A percentile compares a stretch with the other conserved stretches of the same genome.
These are phyloP conservation scores for Zeus faber DNA, from an alignment of 2,113 vertebrate genomes.

Conservation along the genomic window DNA sequence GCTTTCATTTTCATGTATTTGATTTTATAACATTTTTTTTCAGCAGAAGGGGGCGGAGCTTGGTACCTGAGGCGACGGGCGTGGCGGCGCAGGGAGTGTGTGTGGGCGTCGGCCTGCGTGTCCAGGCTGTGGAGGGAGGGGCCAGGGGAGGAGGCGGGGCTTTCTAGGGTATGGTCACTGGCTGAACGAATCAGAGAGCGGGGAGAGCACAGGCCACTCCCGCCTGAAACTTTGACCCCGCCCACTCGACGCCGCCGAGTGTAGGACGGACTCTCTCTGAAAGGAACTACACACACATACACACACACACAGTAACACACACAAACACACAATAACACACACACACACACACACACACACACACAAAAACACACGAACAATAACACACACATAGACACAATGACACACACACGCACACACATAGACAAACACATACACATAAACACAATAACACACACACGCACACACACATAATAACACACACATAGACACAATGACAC, in stretches of 20 bases:
- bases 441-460: background rate
- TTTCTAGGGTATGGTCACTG: constrained; percentile 92
- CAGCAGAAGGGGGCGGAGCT: background rate
- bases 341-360: background rate
- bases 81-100: constrained; percentile 66
- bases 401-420: background rate
- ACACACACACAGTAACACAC: constrained; percentile 18
- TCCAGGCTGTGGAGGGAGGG: constrained; percentile 91
- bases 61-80: constrained; percentile 69
- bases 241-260: constrained; percentile 80
- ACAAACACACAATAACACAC: constrained; percentile 8
- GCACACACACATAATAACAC: constrained; percentile 16
- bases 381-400: constrained; percentile 10
- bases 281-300: constrained; percentile 81
- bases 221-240: constrained; percentile 57
- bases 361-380: too few relatives aligned
- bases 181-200: constrained; percentile 91
- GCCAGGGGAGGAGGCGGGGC: constrained; percentile 84
- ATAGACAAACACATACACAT: constrained; percentile 7
- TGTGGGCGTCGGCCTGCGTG: constrained; percentile 67
- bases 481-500: constrained; percentile 27
- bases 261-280: constrained; percentile 94
- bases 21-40: too few relatives aligned
- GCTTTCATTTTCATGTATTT: too few relatives aligned
- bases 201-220: constrained; percentile 81